These are phyloP conservation scores for Metallyticus violacea DNA, from an alignment of 2,888 invertebrate species.

Conservation along the genomic window DNA sequence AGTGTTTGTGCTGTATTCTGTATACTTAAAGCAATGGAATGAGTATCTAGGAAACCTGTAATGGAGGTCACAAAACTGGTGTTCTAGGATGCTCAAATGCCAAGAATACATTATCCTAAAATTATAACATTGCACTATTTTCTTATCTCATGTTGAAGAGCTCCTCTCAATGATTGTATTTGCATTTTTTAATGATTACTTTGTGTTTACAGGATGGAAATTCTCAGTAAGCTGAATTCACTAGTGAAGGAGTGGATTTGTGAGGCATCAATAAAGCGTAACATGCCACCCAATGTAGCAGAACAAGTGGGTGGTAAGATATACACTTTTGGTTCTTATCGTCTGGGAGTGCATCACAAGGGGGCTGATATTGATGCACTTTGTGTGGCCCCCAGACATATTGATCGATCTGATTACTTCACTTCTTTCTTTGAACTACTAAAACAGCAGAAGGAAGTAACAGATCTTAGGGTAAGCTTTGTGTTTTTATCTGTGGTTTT, in stretches of 20 bases:
- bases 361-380: constrained; percentile 99
- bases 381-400: constrained; percentile 95
- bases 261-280: constrained; percentile 81
- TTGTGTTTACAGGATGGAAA: constrained; percentile 50
- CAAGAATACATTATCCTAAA: too few species aligned
- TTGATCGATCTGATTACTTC: constrained; percentile 92
- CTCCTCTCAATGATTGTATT: too few species aligned
- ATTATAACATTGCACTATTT: too few species aligned
- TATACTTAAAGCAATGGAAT: too few species aligned
- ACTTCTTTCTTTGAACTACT: constrained; percentile 89
- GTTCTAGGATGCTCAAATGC: too few species aligned
- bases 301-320: constrained; percentile 96
- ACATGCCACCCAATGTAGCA: constrained; percentile 88
- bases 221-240: constrained; percentile 73
- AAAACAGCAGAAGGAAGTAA: constrained; percentile 80
- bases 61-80: too few species aligned
- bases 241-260: constrained; percentile 93
- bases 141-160: too few species aligned
- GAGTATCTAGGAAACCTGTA: too few species aligned
- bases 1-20: too few species aligned
- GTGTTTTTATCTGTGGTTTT: not conserved
- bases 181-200: too few species aligned
- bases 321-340: constrained; percentile 95
- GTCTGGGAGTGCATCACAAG: constrained; percentile 58
- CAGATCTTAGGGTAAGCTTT: constrained; percentile 67